A percentile compares a stretch with the other conserved stretches of the same genome.
These are phyloP conservation scores for Typhlichthys eigenmanni DNA, from an alignment of 2,797 vertebrate genomes.

Conservation along the genomic window DNA sequence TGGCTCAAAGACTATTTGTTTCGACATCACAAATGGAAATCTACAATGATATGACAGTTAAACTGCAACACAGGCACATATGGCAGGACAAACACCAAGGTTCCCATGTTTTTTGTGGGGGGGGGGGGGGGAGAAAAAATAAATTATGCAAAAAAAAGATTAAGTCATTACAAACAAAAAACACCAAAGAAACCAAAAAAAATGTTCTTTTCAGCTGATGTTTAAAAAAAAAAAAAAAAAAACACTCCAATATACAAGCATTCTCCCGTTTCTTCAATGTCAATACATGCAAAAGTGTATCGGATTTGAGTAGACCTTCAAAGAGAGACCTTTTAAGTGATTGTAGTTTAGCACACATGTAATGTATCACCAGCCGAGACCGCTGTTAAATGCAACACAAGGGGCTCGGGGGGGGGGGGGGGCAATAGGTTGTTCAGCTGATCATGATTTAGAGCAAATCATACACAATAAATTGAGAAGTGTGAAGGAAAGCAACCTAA, in stretches of 20 bases:
- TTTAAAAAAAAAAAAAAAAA: no score
- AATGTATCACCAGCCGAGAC: conserved; percentile 3
- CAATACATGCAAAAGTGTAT: conserved; percentile 47
- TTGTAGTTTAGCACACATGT: conserved; percentile 15
- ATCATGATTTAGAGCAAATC: conserved; percentile 24
- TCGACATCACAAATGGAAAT: conserved; percentile 11
- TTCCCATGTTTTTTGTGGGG: neutral
- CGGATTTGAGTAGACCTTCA: neutral
- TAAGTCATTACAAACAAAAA: neutral
- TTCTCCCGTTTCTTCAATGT: conserved; percentile 3
- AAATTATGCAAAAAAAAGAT: conserved; percentile 47
- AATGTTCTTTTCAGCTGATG: conserved; percentile 4
- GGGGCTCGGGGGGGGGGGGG: neutral
- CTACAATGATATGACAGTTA: conserved; percentile 24
- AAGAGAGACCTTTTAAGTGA: conserved; percentile 22
- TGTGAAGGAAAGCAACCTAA: conserved; percentile 4
- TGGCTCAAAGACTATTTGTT: conserved; percentile 24
- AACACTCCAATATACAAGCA: neutral
- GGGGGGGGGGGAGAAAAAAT: neutral
- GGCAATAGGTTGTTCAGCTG: conserved; percentile 39
- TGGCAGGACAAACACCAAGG: conserved; percentile 54
- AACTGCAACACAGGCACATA: conserved; percentile 72
- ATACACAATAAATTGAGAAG: conserved; percentile 4
- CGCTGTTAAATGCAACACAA: neutral
- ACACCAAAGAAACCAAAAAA: conserved; percentile 12